Conservation (phyloP, 35 echinoderm and acorn worm species). For the Diadema setosum region DNA sequence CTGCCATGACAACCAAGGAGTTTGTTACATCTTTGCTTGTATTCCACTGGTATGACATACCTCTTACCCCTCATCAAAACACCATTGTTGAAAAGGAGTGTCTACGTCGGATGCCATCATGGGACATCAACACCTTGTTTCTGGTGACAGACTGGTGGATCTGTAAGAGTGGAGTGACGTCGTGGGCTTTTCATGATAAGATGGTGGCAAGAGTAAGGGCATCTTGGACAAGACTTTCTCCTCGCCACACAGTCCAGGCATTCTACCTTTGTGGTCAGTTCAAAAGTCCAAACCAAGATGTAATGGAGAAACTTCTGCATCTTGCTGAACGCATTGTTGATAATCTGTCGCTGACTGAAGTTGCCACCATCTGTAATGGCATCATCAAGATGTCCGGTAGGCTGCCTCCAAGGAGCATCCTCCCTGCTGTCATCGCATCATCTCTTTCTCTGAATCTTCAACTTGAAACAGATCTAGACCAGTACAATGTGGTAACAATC, state of each 20-base stretch:
- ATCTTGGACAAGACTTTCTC: background rate
- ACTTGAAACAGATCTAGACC: background rate
- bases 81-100: slow-evolving; percentile 19
- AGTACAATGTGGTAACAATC: slow-evolving; percentile 12
- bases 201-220: background rate
- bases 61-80: background rate
- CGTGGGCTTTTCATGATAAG: background rate
- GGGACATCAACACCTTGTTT: slow-evolving; percentile 31
- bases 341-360: background rate
- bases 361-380: slow-evolving; percentile 25
- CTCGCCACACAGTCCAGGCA: background rate
- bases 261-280: slow-evolving; percentile 42
- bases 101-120: background rate
- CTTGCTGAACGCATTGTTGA: background rate
- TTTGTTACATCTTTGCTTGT: background rate
- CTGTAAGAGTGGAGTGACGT: background rate
- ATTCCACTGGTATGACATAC: background rate
- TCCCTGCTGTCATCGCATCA: background rate
- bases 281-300: background rate
- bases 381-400: slow-evolving; percentile 1
- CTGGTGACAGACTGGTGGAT: slow-evolving; percentile 62
- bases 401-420: background rate
- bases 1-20: background rate
- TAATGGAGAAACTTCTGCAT: slow-evolving; percentile 9
- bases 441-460: background rate